Evolutionary conservation across 64 coral and sea anemone species (phyloP), one percentile per base, ranked within the genome.

Genomic region (Montipora foliosa): DNA sequence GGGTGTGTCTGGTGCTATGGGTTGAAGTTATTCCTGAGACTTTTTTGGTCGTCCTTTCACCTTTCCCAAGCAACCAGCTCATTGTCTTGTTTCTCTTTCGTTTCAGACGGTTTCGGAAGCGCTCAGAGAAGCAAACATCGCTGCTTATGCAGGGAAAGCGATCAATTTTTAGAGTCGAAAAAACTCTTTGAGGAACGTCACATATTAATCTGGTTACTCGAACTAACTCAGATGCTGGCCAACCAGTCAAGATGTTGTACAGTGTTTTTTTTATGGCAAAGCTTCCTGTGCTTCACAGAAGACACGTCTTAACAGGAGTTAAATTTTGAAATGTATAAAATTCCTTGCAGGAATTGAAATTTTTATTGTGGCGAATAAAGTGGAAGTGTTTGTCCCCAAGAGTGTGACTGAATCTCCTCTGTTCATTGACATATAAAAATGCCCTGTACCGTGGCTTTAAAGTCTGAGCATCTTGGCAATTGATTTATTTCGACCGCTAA

Each of bases 101-200:
- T 88, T 92, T 74, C 93, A 98, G 97, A 98, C 97, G 11, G 97
- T 98, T n/a, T 96, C 97, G 7, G 97, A 98, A 89, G 97, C 97
- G 2, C 90, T 98, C 45, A 82, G 97, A 74, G 97, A 98, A 94
- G 97, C 97, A 37, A 98, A 96, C 92, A 94, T 96, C 50, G 94
- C 94, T 20, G 97, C 97, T 6, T 98, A 96, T 71, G 94, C 97
- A 4, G 97, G 97, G 24, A 98, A 98, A 94, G 91, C 97, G 14
- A 98, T 98, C 87, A 98, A 98, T 64, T 96, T 98, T 72, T 98
- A 89, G 79, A 50, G 10, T 16, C 53, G 53, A 57, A 49, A 22
- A 20, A 66, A 19, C 2, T 7, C 4, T 49, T 21, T 19, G 4
- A 46, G 16, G 48, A 51, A 86, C 5, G 2, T 70, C 2, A 9